Percentiles rank a stretch among this genome's conserved stretches.
phyloP scores from a whole-genome alignment of 2,113 vertebrate species.

The Etia nguti region DNA sequence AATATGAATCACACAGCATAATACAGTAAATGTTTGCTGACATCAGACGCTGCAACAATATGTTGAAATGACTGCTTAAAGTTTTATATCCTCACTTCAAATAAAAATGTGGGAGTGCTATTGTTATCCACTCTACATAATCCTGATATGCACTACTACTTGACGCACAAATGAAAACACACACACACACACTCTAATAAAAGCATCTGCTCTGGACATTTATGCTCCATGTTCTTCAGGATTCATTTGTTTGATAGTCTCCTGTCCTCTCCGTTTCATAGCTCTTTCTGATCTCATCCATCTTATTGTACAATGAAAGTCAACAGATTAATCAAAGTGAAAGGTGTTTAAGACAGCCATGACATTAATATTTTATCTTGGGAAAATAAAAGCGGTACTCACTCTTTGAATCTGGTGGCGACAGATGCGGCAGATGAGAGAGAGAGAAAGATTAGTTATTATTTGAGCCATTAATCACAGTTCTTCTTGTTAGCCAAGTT shows the following conservation, averaged over 20 bases:
- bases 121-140: background rate
- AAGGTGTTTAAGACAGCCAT: slow-evolving; percentile 9
- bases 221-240: background rate
- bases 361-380: slow-evolving; percentile 10
- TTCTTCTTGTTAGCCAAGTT: slow-evolving; percentile 8
- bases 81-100: background rate
- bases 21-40: background rate
- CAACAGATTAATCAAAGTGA: slow-evolving; percentile 37
- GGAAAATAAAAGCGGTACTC: slow-evolving; percentile 73
- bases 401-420: slow-evolving; percentile 95
- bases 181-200: background rate
- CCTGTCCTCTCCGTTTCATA: slow-evolving; percentile 18
- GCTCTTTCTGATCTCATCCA: background rate
- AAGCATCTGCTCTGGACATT: background rate
- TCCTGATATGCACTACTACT: background rate
- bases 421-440: slow-evolving; percentile 41
- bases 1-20: background rate
- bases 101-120: background rate
- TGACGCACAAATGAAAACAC: background rate
- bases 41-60: background rate
- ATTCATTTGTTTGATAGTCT: slow-evolving; percentile 41
- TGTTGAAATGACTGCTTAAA: background rate
- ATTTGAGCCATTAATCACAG: slow-evolving; percentile 37
- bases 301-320: slow-evolving; percentile 24
- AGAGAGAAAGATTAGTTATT: slow-evolving; percentile 33